Conservation (phyloP, 2,113 vertebrate species). For the Etheostoma spectabile region DNA sequence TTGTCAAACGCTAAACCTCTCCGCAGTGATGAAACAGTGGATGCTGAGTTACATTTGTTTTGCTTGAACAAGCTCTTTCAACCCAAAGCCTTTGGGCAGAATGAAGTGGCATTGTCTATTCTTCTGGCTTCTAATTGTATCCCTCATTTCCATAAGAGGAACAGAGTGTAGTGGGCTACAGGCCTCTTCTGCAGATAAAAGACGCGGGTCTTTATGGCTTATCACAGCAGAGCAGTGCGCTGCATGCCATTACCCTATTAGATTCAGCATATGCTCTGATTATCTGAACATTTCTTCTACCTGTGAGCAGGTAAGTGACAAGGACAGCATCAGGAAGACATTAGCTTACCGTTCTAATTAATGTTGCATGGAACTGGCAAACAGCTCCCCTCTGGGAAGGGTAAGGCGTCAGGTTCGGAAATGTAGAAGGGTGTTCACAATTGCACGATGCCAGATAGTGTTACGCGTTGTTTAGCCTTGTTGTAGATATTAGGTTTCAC, state of each 20-base stretch:
- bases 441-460: slow-evolving; percentile 13
- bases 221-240: slow-evolving; percentile 20
- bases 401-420: background rate
- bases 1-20: background rate
- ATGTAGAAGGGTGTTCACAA: slow-evolving; percentile 14
- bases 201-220: background rate
- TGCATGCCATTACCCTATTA: background rate
- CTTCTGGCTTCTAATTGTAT: slow-evolving; percentile 31
- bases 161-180: background rate
- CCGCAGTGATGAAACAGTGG: background rate
- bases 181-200: slow-evolving; percentile 24
- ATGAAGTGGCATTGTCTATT: background rate
- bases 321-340: slow-evolving; percentile 19
- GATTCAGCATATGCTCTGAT: slow-evolving; percentile 31
- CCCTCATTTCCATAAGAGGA: slow-evolving; percentile 28
- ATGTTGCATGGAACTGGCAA: slow-evolving; percentile 10
- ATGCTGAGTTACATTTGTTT: background rate
- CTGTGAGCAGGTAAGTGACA: slow-evolving; percentile 5
- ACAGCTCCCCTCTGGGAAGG: slow-evolving; percentile 1
- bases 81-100: slow-evolving; percentile 14
- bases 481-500: slow-evolving; percentile 13
- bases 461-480: slow-evolving; percentile 16
- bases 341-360: slow-evolving; percentile 47
- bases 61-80: background rate
- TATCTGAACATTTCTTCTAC: slow-evolving; percentile 2